A percentile compares a stretch with the other conserved stretches of the same genome.
Conservation (phyloP, 2,797 vertebrate species). For the Myotis pilosus region DNA sequence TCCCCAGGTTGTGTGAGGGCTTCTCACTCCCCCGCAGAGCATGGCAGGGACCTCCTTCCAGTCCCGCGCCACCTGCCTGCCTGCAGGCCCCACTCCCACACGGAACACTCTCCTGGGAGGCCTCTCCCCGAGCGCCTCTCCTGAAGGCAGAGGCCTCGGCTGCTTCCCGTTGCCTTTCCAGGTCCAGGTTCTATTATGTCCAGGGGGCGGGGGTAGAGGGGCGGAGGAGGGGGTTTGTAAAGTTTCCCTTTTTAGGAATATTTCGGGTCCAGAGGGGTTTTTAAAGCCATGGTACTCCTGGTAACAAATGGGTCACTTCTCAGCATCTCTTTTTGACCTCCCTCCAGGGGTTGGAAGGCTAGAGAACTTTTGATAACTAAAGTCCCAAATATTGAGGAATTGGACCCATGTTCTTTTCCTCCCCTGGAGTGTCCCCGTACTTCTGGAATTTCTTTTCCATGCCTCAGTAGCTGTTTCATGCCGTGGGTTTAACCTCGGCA, state of each 20-base stretch:
- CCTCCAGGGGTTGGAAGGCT: background rate
- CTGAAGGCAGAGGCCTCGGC: background rate
- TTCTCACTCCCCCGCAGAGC: background rate
- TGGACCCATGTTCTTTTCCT: background rate
- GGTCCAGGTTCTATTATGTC: background rate
- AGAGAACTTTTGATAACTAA: background rate
- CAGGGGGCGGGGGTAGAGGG: accelerated
- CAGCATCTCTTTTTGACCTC: background rate
- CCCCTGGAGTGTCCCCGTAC: background rate
- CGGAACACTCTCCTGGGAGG: background rate
- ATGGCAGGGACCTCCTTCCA: background rate
- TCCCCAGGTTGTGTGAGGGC: background rate
- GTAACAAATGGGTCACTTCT: background rate
- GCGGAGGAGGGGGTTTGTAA: background rate
- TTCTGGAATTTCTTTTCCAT: background rate
- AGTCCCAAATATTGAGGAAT: background rate
- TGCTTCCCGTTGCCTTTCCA: background rate
- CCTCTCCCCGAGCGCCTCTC: background rate
- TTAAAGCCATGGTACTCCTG: background rate
- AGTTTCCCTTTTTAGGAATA: background rate
- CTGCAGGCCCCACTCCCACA: background rate
- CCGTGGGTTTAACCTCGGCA: background rate
- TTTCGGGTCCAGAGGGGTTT: background rate
- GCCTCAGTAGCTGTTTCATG: background rate
- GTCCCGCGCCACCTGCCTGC: background rate